These are phyloP conservation scores for Drosophila mayri DNA, from an alignment of 1,140 invertebrate genomes.

Conservation along the genomic window DNA sequence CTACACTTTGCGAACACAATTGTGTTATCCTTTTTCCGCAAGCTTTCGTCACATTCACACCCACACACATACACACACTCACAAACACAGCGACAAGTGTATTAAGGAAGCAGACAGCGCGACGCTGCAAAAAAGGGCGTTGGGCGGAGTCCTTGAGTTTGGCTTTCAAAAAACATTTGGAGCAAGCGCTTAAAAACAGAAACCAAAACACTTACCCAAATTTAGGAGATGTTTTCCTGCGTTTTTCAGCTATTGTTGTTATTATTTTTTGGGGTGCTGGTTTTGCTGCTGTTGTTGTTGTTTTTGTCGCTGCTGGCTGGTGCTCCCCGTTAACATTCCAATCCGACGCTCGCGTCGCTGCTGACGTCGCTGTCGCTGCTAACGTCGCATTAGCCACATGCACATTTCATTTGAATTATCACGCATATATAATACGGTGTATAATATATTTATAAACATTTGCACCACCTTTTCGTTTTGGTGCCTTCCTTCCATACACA, in stretches of 20 bases:
- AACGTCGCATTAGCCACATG: conserved; percentile 59
- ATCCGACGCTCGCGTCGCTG: conserved; percentile 60
- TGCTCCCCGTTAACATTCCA: conserved; percentile 58
- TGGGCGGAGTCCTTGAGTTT: conserved; percentile 61
- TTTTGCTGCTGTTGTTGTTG: conserved; percentile 18
- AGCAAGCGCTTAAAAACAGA: conserved; percentile 5
- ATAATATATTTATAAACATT: conserved; percentile 65
- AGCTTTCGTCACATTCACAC: conserved; percentile 72
- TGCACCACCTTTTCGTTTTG: conserved; percentile 50
- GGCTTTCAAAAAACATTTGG: conserved; percentile 5
- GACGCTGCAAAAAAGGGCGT: conserved; percentile 76
- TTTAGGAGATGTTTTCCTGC: conserved; percentile 7
- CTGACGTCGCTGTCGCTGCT: conserved; percentile 48
- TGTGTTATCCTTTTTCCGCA: conserved; percentile 66
- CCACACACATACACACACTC: conserved; percentile 36
- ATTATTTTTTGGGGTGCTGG: conserved; percentile 51
- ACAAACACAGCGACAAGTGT: conserved; percentile 16
- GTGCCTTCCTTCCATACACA: conserved; percentile 27
- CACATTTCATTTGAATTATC: conserved; percentile 74
- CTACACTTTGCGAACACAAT: conserved; percentile 28
- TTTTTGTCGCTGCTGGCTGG: conserved; percentile 17
- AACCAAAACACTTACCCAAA: conserved; percentile 51
- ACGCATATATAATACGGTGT: conserved; percentile 45
- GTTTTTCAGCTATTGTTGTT: conserved; percentile 22
- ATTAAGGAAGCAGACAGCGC: conserved; percentile 71